Percentiles rank a stretch among this genome's conserved stretches.
Evolutionary conservation across 2,113 vertebrate species (phyloP).

Genomic region (Diadophis punctatus): DNA sequence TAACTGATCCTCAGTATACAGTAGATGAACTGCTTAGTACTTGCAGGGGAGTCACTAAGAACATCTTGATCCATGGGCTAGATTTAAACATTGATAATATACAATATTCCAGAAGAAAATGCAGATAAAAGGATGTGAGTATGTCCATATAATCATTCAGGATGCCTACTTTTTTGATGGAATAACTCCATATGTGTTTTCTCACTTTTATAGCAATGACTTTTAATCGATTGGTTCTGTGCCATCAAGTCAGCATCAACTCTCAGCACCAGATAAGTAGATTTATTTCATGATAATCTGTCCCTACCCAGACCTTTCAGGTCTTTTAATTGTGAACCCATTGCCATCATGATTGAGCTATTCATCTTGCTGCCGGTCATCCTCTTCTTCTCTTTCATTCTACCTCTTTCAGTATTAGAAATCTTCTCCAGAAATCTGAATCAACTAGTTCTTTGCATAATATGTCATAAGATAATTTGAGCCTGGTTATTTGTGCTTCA

Average conservation of each 20-base stretch:
- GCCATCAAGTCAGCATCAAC: neutral
- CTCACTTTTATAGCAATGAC: neutral
- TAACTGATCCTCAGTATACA: neutral
- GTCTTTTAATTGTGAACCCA: neutral
- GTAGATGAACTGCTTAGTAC: neutral
- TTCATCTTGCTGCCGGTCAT: neutral
- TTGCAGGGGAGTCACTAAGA: neutral
- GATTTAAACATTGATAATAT: neutral
- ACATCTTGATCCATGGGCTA: neutral
- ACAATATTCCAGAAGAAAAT: neutral
- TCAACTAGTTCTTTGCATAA: neutral
- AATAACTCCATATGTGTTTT: neutral
- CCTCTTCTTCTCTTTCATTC: neutral
- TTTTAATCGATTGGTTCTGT: neutral
- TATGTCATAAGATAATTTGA: neutral
- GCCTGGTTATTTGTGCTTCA: neutral
- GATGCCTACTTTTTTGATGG: neutral
- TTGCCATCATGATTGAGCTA: neutral
- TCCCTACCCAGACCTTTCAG: neutral
- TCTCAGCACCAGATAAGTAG: neutral
- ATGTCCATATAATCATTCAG: neutral
- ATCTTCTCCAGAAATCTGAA: neutral
- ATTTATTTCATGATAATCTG: neutral
- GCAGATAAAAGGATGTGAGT: neutral
- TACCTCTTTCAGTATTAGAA: neutral